Percentiles rank a stretch among this genome's conserved stretches.
Conservation (phyloP, 2,113 vertebrate genomes). For the Aspiorhynchus laticeps region DNA sequence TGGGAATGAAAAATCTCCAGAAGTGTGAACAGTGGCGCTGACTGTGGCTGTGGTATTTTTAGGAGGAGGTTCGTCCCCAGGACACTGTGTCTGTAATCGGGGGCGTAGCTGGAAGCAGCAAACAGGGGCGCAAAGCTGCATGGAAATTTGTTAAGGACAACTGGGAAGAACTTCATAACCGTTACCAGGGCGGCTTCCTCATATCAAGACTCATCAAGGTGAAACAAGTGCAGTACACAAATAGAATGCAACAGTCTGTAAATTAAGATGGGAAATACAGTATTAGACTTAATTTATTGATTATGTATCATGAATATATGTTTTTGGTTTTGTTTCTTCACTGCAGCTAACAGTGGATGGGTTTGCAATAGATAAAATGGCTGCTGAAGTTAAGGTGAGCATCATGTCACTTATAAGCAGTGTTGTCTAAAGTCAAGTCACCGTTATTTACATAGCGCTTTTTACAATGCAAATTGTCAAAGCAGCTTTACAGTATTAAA, state of each 20-base stretch:
- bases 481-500: no score
- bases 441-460: no score
- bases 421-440: no score
- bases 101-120: conserved; percentile 95
- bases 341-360: conserved; percentile 92
- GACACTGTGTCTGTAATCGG: conserved; percentile 97
- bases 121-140: conserved; percentile 92
- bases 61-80: conserved; percentile 98
- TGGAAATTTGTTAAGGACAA: conserved; percentile 98
- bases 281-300: neutral
- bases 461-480: no score
- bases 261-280: no score
- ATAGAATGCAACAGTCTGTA: no score
- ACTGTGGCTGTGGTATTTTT: conserved; percentile 24
- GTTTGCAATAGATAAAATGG: conserved; percentile 97
- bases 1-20: neutral
- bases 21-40: conserved; percentile 9
- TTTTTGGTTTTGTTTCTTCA: neutral
- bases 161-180: conserved; percentile 97
- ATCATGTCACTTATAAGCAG: neutral
- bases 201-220: conserved; percentile 99
- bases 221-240: neutral
- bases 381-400: conserved; percentile 94
- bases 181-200: conserved; percentile 98
- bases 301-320: neutral